These are phyloP conservation scores for Gulo gulo DNA, from an alignment of 2,113 vertebrate species.

Conservation along the genomic window DNA sequence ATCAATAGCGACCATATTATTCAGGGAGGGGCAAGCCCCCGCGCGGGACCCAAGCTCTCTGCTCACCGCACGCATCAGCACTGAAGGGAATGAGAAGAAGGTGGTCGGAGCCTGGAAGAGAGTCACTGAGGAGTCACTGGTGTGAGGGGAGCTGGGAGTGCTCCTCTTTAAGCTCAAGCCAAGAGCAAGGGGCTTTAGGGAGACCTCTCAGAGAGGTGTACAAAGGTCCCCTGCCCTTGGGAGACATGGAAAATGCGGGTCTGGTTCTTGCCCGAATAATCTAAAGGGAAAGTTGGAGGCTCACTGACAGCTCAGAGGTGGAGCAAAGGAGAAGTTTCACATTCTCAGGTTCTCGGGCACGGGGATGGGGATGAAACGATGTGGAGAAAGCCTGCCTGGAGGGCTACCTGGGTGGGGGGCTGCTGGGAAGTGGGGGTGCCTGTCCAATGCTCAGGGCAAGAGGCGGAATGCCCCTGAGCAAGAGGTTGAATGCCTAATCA, in stretches of 20 bases:
- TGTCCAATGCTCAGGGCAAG: neutral
- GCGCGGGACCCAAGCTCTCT: neutral
- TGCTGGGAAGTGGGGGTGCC: neutral
- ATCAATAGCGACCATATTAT: neutral
- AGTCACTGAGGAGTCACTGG: neutral
- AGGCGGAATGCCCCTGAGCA: neutral
- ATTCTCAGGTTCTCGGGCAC: neutral
- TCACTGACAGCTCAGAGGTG: neutral
- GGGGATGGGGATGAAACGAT: rapidly evolving
- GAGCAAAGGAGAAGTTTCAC: neutral
- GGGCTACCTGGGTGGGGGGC: neutral
- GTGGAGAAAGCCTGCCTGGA: neutral
- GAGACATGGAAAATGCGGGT: neutral
- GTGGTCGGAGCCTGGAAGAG: neutral
- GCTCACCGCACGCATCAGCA: neutral
- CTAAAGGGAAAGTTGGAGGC: neutral
- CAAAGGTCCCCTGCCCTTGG: neutral
- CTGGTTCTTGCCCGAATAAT: neutral
- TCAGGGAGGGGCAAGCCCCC: neutral
- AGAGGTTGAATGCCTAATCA: rapidly evolving
- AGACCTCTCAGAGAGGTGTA: neutral
- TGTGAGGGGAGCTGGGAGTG: neutral
- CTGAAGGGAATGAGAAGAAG: neutral
- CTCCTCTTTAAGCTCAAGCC: neutral
- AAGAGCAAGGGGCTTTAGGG: neutral